These are phyloP conservation scores for Polypedilum pembai DNA, from an alignment of 1,140 invertebrate species.

Conservation along the genomic window DNA sequence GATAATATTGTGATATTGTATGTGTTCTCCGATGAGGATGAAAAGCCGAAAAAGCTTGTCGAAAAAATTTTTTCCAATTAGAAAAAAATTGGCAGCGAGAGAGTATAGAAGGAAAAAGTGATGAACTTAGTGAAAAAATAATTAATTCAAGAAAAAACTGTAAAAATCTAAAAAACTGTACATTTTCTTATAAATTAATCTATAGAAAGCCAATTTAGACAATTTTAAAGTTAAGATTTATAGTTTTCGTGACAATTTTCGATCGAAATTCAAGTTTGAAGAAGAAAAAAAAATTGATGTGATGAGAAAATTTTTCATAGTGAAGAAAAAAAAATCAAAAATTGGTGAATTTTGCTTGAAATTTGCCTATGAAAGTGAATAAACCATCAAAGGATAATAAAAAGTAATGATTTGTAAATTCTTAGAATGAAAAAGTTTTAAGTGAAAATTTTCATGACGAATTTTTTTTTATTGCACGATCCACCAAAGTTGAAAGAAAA, in stretches of 20 bases:
- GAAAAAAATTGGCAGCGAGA: conserved; percentile 23
- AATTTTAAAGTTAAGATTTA: conserved; percentile 4
- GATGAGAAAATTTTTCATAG: neutral
- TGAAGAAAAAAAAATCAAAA: neutral
- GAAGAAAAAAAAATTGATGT: conserved; percentile 22
- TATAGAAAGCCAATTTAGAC: conserved; percentile 7
- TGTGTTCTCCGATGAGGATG: neutral
- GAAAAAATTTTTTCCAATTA: conserved; percentile 2
- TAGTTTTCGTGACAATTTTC: conserved; percentile 1
- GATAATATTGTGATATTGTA: neutral
- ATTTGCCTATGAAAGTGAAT: conserved; percentile 1
- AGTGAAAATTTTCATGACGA: neutral
- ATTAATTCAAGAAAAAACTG: conserved; percentile 23
- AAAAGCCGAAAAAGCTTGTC: neutral
- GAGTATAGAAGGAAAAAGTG: conserved; percentile 20
- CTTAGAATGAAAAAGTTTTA: neutral
- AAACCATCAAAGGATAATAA: conserved; percentile 8
- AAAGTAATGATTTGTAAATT: neutral
- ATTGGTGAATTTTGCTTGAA: conserved; percentile 26
- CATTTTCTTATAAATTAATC: neutral
- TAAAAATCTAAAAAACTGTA: conserved; percentile 16
- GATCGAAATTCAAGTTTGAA: neutral
- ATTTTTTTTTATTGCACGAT: neutral
- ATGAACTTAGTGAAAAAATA: conserved; percentile 21
- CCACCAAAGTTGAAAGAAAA: neutral